A percentile compares a stretch with the other conserved stretches of the same genome.
Conservation (phyloP, 2,113 vertebrate genomes). For the Nannospalax galili region DNA sequence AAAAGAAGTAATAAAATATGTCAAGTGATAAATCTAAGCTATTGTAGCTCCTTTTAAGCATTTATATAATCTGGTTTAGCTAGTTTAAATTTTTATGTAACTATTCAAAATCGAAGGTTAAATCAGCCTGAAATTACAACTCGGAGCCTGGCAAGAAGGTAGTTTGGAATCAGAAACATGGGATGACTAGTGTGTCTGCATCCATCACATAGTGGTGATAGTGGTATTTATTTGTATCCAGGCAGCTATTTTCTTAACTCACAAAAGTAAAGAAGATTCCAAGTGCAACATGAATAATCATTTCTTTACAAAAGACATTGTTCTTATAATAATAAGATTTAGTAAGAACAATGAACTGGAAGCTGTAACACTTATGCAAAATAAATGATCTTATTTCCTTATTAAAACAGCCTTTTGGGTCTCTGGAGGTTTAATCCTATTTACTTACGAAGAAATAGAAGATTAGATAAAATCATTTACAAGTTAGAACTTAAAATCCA, state of each 20-base stretch:
- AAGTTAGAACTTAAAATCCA: not conserved
- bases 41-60: not conserved
- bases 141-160: not conserved
- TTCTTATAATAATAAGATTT: not conserved
- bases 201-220: not conserved
- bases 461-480: not conserved
- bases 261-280: not conserved
- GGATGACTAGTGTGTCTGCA: not conserved
- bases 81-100: slow-evolving; percentile 60
- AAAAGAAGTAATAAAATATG: slow-evolving; percentile 71
- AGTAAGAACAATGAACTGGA: not conserved
- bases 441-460: not conserved
- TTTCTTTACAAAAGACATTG: not conserved
- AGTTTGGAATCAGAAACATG: not conserved
- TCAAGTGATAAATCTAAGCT: slow-evolving; percentile 61
- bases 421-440: not conserved
- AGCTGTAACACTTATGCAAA: not conserved
- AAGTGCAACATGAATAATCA: not conserved
- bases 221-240: not conserved
- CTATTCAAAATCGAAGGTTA: slow-evolving; percentile 3
- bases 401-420: not conserved
- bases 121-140: not conserved
- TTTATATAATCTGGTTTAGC: slow-evolving; percentile 51
- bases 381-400: not conserved
- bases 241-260: not conserved